Evolutionary conservation across 1,140 invertebrate genomes (phyloP).

Genomic region (Apis florea): DNA sequence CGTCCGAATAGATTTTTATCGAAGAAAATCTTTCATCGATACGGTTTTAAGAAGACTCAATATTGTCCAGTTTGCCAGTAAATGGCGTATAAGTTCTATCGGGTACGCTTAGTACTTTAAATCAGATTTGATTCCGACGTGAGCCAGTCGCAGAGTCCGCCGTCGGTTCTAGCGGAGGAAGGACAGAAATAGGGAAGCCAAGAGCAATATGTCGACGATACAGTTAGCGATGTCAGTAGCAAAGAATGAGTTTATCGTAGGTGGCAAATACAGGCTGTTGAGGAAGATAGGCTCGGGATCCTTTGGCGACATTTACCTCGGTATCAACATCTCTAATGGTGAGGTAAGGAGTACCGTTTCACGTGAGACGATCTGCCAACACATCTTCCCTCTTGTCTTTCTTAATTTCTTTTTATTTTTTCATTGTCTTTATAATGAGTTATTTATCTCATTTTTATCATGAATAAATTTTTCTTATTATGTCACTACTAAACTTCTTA

Average conservation of each 20-base stretch:
- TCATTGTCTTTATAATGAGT: not conserved
- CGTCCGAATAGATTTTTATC: conserved; percentile 17
- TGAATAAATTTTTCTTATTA: not conserved
- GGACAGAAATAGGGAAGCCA: conserved; percentile 58
- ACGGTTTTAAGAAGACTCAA: conserved; percentile 9
- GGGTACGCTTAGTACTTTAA: conserved; percentile 42
- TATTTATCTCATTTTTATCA: not conserved
- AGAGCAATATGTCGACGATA: conserved; percentile 71
- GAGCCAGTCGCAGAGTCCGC: conserved; percentile 42
- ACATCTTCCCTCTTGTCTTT: conserved; percentile 5
- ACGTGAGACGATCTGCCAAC: conserved; percentile 32
- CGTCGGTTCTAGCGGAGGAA: conserved; percentile 53
- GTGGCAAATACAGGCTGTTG: conserved; percentile 95
- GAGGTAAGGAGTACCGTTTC: conserved; percentile 85
- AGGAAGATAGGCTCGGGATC: conserved; percentile 99
- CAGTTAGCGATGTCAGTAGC: conserved; percentile 68
- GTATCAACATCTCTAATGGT: conserved; percentile 97
- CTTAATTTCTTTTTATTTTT: not conserved
- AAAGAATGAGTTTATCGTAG: conserved; percentile 89
- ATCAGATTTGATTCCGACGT: conserved; percentile 52
- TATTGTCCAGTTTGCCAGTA: conserved; percentile 34
- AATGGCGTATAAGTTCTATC: conserved; percentile 30
- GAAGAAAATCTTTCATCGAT: conserved; percentile 1
- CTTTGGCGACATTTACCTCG: conserved; percentile 99
- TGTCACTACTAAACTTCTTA: not conserved